Conservation (phyloP, 2,888 invertebrate species). For the Eristalinus aeneus region DNA sequence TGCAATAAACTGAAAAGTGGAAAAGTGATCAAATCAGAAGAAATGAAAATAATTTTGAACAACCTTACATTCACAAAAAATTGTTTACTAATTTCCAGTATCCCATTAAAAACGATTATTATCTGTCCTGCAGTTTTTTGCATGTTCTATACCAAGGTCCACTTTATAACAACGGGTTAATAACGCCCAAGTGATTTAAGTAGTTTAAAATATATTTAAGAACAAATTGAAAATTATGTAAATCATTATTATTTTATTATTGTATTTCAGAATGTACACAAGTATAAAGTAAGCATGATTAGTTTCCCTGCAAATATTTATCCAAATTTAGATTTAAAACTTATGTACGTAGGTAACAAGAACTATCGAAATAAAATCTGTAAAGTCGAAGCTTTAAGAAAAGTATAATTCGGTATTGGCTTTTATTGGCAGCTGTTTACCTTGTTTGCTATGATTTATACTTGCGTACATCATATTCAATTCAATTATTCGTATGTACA, state of each 20-base stretch:
- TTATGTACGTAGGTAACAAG: neutral
- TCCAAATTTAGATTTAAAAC: neutral
- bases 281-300: neutral
- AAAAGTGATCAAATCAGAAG: too few relatives aligned
- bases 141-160: neutral
- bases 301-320: slow-evolving; percentile 3
- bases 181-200: slow-evolving; percentile 33
- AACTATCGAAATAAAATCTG: neutral
- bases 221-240: neutral
- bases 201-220: slow-evolving; percentile 3
- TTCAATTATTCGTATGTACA: too few relatives aligned
- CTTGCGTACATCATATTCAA: too few relatives aligned
- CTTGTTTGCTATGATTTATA: too few relatives aligned
- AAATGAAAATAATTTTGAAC: too few relatives aligned
- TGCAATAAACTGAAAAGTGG: too few relatives aligned
- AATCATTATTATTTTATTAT: neutral
- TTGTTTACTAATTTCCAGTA: too few relatives aligned
- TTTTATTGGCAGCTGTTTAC: too few relatives aligned
- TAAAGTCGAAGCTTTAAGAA: neutral
- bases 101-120: neutral
- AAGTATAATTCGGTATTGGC: neutral
- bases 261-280: neutral
- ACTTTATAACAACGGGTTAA: neutral
- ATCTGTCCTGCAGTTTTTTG: neutral
- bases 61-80: too few relatives aligned